Conservation (phyloP, 2,888 invertebrate genomes). For the Aplocera efformata region DNA sequence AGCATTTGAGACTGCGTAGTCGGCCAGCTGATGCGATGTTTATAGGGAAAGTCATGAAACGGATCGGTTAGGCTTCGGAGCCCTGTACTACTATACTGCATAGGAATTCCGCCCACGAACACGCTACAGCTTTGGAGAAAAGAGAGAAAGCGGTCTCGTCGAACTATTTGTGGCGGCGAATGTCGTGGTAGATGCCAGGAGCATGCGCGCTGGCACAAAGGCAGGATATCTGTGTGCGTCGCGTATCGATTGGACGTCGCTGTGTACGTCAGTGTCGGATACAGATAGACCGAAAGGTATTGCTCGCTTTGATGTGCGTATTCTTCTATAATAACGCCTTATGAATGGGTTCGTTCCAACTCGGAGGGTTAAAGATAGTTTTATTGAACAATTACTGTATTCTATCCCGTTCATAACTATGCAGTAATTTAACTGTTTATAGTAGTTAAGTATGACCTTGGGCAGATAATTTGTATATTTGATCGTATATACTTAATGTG, state of each 20-base stretch:
- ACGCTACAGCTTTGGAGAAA: slow-evolving; percentile 39
- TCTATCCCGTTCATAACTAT: not conserved
- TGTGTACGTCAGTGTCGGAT: slow-evolving; percentile 71
- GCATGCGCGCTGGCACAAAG: slow-evolving; percentile 57
- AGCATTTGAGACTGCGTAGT: slow-evolving; percentile 64
- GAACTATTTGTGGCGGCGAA: slow-evolving; percentile 39
- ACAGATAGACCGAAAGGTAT: slow-evolving; percentile 49
- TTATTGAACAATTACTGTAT: slow-evolving; percentile 3
- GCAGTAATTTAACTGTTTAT: not conserved
- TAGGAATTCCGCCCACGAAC: slow-evolving; percentile 42
- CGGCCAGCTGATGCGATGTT: slow-evolving; percentile 75
- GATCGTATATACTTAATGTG: no score
- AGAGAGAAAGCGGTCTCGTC: slow-evolving; percentile 35
- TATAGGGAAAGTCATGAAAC: slow-evolving; percentile 64
- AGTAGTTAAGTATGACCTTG: slow-evolving; percentile 1
- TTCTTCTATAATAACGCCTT: slow-evolving; percentile 52
- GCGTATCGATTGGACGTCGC: slow-evolving; percentile 65
- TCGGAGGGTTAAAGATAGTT: slow-evolving; percentile 11
- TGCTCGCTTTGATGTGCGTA: slow-evolving; percentile 51
- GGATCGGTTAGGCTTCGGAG: slow-evolving; percentile 46
- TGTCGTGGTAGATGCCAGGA: slow-evolving; percentile 53
- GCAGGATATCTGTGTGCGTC: slow-evolving; percentile 60
- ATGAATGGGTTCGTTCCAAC: slow-evolving; percentile 52
- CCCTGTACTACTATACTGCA: slow-evolving; percentile 53
- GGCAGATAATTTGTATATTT: not conserved